These are phyloP conservation scores for Percina caprodes DNA, from an alignment of 2,113 vertebrate species.

Conservation along the genomic window DNA sequence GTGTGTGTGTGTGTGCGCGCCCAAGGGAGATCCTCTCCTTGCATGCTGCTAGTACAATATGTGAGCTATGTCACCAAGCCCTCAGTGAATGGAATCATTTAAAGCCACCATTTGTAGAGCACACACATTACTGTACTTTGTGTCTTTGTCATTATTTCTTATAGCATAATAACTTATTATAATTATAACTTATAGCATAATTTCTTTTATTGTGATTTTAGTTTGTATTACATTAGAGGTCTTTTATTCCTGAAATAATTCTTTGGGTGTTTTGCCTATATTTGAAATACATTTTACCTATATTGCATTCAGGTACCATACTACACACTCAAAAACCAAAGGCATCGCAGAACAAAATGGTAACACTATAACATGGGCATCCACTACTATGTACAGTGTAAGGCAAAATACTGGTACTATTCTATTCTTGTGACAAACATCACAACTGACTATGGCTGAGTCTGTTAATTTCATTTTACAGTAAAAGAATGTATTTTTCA, in stretches of 20 bases:
- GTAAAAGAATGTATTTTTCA: background rate
- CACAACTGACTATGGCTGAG: background rate
- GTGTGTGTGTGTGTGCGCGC: no score
- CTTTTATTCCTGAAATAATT: no score
- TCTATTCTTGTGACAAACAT: background rate
- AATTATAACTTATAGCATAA: background rate
- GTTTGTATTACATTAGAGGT: background rate
- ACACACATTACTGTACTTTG: background rate
- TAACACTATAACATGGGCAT: background rate
- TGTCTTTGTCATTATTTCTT: background rate
- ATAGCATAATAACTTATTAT: no score
- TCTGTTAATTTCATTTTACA: background rate
- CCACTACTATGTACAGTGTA: background rate
- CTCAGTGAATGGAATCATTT: slow-evolving; percentile 41
- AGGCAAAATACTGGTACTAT: background rate
- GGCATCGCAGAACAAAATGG: background rate
- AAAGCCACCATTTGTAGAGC: background rate
- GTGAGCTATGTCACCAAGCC: slow-evolving; percentile 46
- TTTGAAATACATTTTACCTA: background rate
- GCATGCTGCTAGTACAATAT: background rate
- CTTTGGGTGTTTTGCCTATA: no score
- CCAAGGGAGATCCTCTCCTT: slow-evolving; percentile 23
- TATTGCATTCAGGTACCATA: background rate
- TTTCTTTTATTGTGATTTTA: background rate
- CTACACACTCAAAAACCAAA: background rate